Conservation (phyloP, 2,797 vertebrate species). For the Dicrostonyx torquatus region DNA sequence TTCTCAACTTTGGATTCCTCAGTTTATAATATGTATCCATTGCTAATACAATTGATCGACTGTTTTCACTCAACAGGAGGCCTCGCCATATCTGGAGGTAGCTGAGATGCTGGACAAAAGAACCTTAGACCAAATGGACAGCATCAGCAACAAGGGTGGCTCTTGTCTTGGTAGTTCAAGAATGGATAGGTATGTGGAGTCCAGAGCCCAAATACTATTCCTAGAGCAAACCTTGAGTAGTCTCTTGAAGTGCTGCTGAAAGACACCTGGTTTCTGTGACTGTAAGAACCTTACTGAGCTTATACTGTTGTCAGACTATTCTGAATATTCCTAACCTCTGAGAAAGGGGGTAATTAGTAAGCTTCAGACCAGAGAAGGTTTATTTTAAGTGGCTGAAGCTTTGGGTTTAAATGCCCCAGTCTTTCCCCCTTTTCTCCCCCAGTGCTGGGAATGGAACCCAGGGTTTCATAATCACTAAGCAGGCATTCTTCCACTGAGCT, state of each 20-base stretch:
- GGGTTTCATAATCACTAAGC: not conserved
- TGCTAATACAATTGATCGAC: not conserved
- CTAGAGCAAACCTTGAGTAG: conserved; percentile 1
- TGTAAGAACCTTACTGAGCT: not conserved
- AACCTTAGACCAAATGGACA: not conserved
- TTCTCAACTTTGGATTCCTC: conserved; percentile 6
- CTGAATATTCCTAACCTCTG: not conserved
- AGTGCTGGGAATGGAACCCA: not conserved
- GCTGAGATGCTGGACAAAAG: not conserved
- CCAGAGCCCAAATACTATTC: not conserved
- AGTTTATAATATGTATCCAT: not conserved
- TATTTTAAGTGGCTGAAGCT: not conserved
- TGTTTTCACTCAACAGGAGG: conserved; percentile 8
- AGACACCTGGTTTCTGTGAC: not conserved
- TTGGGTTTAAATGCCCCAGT: not conserved
- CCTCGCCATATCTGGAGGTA: not conserved
- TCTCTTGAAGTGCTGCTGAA: not conserved
- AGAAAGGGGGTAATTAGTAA: not conserved
- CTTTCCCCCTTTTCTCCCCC: not conserved
- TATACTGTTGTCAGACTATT: not conserved
- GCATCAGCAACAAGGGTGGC: not conserved
- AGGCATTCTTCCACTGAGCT: not conserved
- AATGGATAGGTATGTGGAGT: not conserved
- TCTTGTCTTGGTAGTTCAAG: not conserved
- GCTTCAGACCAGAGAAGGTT: not conserved